Conservation (phyloP, 2,888 invertebrate genomes). For the Unio delphinus region DNA sequence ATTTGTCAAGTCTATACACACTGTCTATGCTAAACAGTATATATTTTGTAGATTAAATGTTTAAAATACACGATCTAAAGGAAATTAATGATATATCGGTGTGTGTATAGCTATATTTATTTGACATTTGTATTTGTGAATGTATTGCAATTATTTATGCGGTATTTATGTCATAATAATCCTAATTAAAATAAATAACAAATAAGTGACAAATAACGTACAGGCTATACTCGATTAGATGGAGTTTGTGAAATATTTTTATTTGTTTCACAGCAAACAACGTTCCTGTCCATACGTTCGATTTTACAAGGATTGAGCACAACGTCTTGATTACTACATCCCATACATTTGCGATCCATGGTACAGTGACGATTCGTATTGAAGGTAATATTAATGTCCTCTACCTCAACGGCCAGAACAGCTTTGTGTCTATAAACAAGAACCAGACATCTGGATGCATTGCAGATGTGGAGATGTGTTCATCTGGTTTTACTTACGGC, state of each 20-base stretch:
- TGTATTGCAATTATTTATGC: too few relatives aligned
- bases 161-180: too few relatives aligned
- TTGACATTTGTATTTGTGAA: too few relatives aligned
- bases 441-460: conserved; percentile 26
- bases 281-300: conserved; percentile 14
- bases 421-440: conserved; percentile 26
- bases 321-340: conserved; percentile 27
- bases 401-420: conserved; percentile 24
- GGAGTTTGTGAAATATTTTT: neutral
- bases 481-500: conserved; percentile 34
- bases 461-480: conserved; percentile 29
- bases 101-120: too few relatives aligned
- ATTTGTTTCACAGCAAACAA: conserved; percentile 20
- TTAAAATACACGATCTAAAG: too few relatives aligned
- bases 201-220: too few relatives aligned
- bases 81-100: too few relatives aligned
- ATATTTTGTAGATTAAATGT: too few relatives aligned
- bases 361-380: conserved; percentile 18
- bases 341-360: conserved; percentile 19
- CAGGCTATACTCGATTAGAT: too few relatives aligned
- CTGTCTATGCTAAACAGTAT: too few relatives aligned
- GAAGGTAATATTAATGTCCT: conserved; percentile 17
- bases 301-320: conserved; percentile 26
- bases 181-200: too few relatives aligned
- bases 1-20: too few relatives aligned